Base-by-base conservation (phyloP, 2,113 vertebrate species). In the Thamnaconus septentrionalis region DNA sequence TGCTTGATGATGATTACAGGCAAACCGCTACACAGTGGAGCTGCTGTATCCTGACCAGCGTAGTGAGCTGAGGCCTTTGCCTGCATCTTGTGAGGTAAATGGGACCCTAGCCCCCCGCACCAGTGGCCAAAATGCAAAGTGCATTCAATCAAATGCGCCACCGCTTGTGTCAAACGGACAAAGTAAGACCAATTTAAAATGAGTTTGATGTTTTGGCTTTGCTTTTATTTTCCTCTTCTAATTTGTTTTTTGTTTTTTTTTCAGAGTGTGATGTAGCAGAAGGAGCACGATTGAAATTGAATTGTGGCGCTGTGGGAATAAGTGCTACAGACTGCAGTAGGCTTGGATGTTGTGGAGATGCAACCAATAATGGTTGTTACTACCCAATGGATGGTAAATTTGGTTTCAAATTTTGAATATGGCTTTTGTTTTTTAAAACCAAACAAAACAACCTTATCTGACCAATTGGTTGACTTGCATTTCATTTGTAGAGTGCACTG, bases 341-440 rank as follows among this genome's bases (percentile, higher is more conserved):
- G 0, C 73, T 53, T 44, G 91, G 89, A 4, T 92, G 89, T 81
- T 92, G 91, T 68, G 8, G 75, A 39, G 66, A 81, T 69, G 5
- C 8, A 0, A 3, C 2, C 0, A 64, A 7, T 0, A 44, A 52
- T 1, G 6, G 5, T 9, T 92, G 91, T 67, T 91, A 78, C 68
- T 92, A 91, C 65, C 86, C 87, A 6, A 12, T 90, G 49, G 82
- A 92, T 75, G 89, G 91, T 91, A 75, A 64, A 51, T 46, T 43
- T 4, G n/a, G 3, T 58, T 66, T 43, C 3, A 5, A 4, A 53
- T 6, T 31, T n/a, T 7, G 44, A 45, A n/a, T n/a, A n/a, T n/a
- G n/a, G n/a, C n/a, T n/a, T n/a, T n/a, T n/a, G 7, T 51, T 41
- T 11, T n/a, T 7, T 31, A 31, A 31, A 31, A 31, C 18, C 18